Base-by-base conservation (phyloP, 2,113 vertebrate genomes). In the Penelope pileata region DNA sequence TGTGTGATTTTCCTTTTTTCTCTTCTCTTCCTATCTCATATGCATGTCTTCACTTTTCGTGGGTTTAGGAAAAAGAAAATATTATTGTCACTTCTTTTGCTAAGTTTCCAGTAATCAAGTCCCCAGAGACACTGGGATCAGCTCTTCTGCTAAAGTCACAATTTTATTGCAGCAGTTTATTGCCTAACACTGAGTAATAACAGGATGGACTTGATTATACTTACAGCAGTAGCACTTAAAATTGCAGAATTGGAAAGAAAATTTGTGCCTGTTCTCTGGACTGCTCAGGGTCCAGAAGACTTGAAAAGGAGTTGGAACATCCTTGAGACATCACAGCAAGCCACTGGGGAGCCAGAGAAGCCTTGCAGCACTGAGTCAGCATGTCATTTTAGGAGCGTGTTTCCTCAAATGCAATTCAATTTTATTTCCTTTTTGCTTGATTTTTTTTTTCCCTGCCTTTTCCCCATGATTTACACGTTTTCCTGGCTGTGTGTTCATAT, bases 191-290 rank as follows among this genome's bases (percentile, higher is more conserved):
- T 96, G 95, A 90, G 88, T 90, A 96, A 91, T 74, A 93, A 80
- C 83, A 70, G 83, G 73, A 94, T 88, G 86, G 94, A 77, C 76
- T 86, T 86, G 76, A 94, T 95, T 90, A 93, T 26, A 34, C n/a
- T 91, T 86, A 11, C 26, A 94, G 86, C 80, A 92, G 83, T 96
- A 96, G 96, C 92, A 63, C 63, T 94, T 50, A 38, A 91, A 93
- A 78, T 23, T 70, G 18, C 72, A 77, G 54, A 90, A 70, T 19
- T 86, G 90, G 90, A 83, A 91, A 77, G 86, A 94, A 86, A 86
- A 66, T 40, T 69, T 60, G 12, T 50, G 64, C 45, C 42, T 91
- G 36, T 86, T 91, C 58, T 66, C 54, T 88, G 79, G 68, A 59
- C 22, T 38, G 67, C 32, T 47, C 13, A 34, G 34, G 23, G 84